Conservation (phyloP, 2,888 invertebrate species). For the Ophioninae sp. region DNA sequence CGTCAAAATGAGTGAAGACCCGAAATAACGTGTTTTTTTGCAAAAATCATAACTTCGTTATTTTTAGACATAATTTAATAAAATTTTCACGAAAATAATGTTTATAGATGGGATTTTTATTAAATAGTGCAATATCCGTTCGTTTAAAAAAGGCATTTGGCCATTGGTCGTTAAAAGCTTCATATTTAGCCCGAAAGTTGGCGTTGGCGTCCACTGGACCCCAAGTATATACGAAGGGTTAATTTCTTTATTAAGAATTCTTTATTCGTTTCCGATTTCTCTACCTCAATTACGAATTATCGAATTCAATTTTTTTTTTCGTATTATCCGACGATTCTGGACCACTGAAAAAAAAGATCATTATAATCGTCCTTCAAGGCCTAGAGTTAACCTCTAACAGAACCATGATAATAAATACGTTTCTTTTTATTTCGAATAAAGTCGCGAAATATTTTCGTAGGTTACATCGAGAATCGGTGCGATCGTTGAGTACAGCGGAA, state of each 20-base stretch:
- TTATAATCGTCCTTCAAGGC: background rate
- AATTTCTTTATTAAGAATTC: background rate
- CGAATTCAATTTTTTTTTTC: background rate
- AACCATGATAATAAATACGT: background rate
- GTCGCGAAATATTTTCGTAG: constrained; percentile 22
- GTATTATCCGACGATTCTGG: background rate
- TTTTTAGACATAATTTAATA: too few species aligned
- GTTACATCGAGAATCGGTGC: background rate
- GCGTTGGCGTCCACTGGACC: too few species aligned
- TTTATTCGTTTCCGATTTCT: background rate
- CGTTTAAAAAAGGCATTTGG: too few species aligned
- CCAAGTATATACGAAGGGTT: background rate
- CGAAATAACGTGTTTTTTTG: too few species aligned
- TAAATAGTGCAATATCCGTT: too few species aligned
- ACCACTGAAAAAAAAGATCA: background rate
- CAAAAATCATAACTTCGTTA: too few species aligned
- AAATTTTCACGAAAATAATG: too few species aligned
- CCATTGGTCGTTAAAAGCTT: too few species aligned
- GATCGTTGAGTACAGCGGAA: background rate
- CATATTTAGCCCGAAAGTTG: too few species aligned
- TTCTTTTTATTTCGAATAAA: background rate
- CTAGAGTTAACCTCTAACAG: background rate
- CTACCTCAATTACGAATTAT: background rate
- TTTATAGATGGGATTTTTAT: too few species aligned
- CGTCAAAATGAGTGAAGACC: too few species aligned